Conservation (phyloP, 2,113 vertebrate genomes). For the Megaceryle maxima region DNA sequence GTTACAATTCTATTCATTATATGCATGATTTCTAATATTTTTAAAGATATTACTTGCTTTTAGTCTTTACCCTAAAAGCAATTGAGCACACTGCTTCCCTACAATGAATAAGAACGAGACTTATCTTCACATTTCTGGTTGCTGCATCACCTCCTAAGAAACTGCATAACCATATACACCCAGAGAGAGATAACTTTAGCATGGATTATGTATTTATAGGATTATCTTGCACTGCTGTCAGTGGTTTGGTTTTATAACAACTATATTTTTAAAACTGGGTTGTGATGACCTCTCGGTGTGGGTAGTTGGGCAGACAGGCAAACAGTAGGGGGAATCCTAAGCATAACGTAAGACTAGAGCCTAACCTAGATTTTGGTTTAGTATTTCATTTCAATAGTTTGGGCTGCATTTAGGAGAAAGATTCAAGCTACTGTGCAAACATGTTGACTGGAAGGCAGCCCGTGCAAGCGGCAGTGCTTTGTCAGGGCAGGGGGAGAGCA, state of each 20-base stretch:
- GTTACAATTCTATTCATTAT: neutral
- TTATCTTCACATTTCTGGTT: neutral
- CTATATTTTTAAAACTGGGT: slow-evolving; percentile 18
- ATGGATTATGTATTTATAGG: slow-evolving; percentile 40
- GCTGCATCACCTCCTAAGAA: neutral
- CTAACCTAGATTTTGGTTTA: neutral
- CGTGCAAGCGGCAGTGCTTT: neutral
- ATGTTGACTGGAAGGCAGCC: neutral
- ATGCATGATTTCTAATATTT: neutral
- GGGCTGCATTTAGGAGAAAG: neutral
- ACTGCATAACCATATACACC: neutral
- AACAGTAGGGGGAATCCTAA: neutral
- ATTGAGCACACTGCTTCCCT: neutral
- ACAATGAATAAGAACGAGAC: neutral
- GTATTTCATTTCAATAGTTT: neutral
- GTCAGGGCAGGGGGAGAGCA: neutral
- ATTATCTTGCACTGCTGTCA: slow-evolving; percentile 3
- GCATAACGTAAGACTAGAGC: neutral
- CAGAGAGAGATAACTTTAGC: neutral
- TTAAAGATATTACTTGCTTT: neutral
- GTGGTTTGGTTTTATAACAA: slow-evolving; percentile 25
- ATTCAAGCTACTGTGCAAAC: neutral
- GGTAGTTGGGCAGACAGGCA: neutral
- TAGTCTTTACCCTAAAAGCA: neutral
- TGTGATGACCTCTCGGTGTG: neutral